A percentile compares a stretch with the other conserved stretches of the same genome.
phyloP scores from a whole-genome alignment of 2,113 vertebrate genomes.

The Chlorodrepanis virens region DNA sequence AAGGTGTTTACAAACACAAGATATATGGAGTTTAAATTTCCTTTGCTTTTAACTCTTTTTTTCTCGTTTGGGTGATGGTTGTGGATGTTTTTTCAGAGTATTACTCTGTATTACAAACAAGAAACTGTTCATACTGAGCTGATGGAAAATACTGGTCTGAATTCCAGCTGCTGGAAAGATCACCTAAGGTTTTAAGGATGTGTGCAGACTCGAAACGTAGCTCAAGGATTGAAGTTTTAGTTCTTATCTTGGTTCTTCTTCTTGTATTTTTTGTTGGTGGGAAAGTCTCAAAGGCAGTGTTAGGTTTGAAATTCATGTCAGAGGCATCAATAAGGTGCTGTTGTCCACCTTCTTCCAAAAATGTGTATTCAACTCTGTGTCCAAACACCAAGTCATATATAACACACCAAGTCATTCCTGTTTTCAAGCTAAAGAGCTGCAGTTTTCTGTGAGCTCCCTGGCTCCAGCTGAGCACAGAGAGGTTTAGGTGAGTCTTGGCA shows the following conservation, averaged over 20 bases:
- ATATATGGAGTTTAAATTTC: neutral
- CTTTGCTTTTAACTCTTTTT: neutral
- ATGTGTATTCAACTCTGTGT: fast-evolving
- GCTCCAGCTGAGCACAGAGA: neutral
- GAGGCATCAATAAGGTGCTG: neutral
- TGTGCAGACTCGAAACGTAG: neutral
- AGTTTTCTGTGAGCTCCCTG: neutral
- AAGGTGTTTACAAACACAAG: constrained; percentile 43
- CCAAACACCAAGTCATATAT: neutral
- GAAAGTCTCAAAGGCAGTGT: neutral
- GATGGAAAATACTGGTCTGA: neutral
- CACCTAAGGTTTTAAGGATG: neutral
- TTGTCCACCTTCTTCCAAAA: neutral
- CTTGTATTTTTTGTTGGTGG: neutral
- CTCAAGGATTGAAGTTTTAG: neutral
- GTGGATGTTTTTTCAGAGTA: neutral
- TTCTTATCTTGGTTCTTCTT: neutral
- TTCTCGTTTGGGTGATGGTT: neutral
- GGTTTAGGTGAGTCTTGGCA: neutral
- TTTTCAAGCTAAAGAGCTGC: neutral
- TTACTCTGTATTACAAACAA: neutral
- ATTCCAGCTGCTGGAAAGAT: neutral
- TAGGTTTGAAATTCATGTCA: neutral
- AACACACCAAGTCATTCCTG: neutral
- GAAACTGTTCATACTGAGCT: neutral